Percentiles rank a stretch among this genome's conserved stretches.
Conservation (phyloP, 2,797 vertebrate genomes). For the Antrozous pallidus region DNA sequence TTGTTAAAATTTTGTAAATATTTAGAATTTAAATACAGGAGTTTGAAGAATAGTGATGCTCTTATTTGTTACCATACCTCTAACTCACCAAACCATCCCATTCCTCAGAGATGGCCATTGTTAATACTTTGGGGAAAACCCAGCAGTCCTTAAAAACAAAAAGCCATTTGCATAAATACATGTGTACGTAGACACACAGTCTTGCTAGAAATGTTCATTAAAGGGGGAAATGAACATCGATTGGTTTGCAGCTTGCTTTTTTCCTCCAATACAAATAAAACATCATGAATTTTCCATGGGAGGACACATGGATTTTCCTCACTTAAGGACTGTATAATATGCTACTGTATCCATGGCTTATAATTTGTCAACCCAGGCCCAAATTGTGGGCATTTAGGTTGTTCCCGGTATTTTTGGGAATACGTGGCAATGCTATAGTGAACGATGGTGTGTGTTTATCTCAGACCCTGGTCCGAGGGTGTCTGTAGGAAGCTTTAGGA, state of each 20-base stretch:
- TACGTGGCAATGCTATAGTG: neutral
- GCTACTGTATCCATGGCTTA: neutral
- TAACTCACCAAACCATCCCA: no score
- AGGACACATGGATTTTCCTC: neutral
- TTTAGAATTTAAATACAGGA: neutral
- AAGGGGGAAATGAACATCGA: fast-evolving
- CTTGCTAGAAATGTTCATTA: neutral
- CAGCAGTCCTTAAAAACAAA: neutral
- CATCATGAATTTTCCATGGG: neutral
- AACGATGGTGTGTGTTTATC: neutral
- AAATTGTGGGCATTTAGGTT: neutral
- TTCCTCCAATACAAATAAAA: neutral
- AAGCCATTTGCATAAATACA: neutral
- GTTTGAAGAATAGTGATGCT: neutral
- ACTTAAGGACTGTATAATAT: neutral
- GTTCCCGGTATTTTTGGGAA: neutral
- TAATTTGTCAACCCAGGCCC: neutral
- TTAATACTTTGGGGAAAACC: neutral
- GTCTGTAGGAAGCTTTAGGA: neutral
- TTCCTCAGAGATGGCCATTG: neutral
- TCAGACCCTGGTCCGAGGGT: neutral
- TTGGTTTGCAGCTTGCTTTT: neutral
- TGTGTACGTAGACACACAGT: neutral
- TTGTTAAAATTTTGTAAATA: neutral
- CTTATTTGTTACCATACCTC: neutral